These are phyloP conservation scores for Acleris laterana DNA, from an alignment of 2,888 invertebrate species.

Conservation along the genomic window DNA sequence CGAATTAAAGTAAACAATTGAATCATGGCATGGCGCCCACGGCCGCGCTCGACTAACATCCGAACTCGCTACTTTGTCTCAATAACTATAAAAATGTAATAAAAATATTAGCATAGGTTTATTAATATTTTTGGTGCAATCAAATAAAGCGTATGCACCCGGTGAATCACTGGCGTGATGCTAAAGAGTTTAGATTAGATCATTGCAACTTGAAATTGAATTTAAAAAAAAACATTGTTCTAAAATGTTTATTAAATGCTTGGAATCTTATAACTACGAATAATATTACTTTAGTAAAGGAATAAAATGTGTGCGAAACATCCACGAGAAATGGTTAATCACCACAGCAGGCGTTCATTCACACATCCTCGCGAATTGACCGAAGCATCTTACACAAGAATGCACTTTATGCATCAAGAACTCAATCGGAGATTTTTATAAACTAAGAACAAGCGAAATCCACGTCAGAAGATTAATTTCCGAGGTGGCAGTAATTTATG, in stretches of 20 bases:
- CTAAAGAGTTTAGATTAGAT: not conserved
- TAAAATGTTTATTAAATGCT: too few relatives aligned
- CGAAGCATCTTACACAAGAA: constrained; percentile 75
- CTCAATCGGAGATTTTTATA: constrained; percentile 78
- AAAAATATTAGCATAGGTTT: constrained; percentile 20
- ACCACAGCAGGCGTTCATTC: constrained; percentile 61
- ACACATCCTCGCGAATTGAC: constrained; percentile 77
- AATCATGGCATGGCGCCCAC: constrained; percentile 59
- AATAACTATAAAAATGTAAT: constrained; percentile 32
- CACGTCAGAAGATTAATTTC: constrained; percentile 80
- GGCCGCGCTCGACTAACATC: constrained; percentile 36
- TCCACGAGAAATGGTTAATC: constrained; percentile 46
- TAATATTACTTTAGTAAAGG: not conserved
- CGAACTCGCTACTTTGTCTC: constrained; percentile 34
- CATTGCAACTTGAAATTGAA: too few relatives aligned
- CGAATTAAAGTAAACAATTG: constrained; percentile 69
- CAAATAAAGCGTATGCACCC: constrained; percentile 26
- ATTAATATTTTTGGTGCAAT: constrained; percentile 21
- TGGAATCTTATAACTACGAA: too few relatives aligned
- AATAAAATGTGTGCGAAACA: not conserved
- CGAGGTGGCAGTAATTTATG: constrained; percentile 81
- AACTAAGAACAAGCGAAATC: constrained; percentile 70
- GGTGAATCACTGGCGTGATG: constrained; percentile 24
- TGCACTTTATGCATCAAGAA: constrained; percentile 76
- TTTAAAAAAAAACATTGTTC: too few relatives aligned